Conservation (phyloP, 2,797 vertebrate species). For the Phrynocephalus forsythii region DNA sequence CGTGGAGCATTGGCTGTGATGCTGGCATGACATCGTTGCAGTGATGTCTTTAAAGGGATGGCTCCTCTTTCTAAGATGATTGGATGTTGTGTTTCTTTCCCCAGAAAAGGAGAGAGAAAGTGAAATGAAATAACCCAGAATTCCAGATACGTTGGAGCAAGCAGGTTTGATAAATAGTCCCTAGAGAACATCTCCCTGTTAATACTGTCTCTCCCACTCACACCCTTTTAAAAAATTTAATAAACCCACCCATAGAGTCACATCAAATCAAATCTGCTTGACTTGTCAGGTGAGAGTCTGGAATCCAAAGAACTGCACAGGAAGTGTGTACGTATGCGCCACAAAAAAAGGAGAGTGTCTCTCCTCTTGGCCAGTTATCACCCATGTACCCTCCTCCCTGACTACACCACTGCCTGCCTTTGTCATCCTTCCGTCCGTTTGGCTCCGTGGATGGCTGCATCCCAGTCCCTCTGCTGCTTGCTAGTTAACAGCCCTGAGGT, state of each 20-base stretch:
- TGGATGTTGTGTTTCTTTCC: constrained; percentile 22
- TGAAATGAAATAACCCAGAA: constrained; percentile 1
- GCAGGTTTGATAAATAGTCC: constrained; percentile 35
- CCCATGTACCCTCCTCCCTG: constrained; percentile 28
- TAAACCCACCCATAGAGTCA: constrained; percentile 45
- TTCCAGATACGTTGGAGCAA: not conserved
- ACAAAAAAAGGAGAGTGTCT: not conserved
- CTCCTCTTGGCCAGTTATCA: rapidly evolving
- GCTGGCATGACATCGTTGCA: not conserved
- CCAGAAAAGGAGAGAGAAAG: not conserved
- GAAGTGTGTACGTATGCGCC: not conserved
- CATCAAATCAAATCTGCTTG: constrained; percentile 51
- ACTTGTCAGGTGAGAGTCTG: constrained; percentile 30
- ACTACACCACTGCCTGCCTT: not conserved
- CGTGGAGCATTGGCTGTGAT: not conserved
- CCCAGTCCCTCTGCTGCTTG: rapidly evolving
- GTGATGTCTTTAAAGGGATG: constrained; percentile 45
- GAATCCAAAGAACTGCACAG: constrained; percentile 29
- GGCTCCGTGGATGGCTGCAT: rapidly evolving
- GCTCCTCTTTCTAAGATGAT: constrained; percentile 22
- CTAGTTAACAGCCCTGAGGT: constrained; percentile 42
- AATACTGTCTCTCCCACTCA: not conserved
- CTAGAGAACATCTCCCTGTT: not conserved
- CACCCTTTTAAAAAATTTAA: constrained; percentile 34
- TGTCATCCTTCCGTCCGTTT: not conserved